A percentile compares a stretch with the other conserved stretches of the same genome.
Evolutionary conservation across 2,113 vertebrate genomes (phyloP).

Genomic region (Gambusia affinis): DNA sequence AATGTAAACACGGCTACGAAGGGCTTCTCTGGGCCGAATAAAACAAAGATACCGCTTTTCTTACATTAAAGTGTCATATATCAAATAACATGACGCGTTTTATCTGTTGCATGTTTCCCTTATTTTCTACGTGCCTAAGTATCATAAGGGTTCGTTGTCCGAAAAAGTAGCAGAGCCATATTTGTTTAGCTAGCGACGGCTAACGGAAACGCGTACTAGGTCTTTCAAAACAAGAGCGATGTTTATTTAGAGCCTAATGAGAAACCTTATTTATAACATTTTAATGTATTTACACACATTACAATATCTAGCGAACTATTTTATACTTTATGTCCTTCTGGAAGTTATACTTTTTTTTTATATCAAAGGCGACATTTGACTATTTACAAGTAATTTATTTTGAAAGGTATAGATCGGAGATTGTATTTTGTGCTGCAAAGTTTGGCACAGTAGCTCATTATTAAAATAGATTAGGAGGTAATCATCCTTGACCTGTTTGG

Average conservation of each 20-base stretch:
- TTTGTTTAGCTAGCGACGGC: conserved; percentile 65
- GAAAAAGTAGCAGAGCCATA: conserved; percentile 67
- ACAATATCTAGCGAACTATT: background rate
- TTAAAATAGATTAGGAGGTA: background rate
- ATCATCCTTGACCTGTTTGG: background rate
- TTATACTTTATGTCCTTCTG: background rate
- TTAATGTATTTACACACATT: background rate
- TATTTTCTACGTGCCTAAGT: conserved; percentile 22
- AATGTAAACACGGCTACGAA: conserved; percentile 60
- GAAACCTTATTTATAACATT: background rate
- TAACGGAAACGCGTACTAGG: conserved; percentile 29
- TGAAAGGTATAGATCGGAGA: background rate
- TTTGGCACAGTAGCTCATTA: background rate
- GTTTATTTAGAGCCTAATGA: background rate
- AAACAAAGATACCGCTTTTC: background rate
- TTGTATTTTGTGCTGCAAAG: background rate
- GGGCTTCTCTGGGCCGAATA: conserved; percentile 16
- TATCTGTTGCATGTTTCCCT: conserved; percentile 17
- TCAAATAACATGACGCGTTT: conserved; percentile 5
- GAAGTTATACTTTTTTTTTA: background rate
- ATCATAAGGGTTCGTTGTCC: conserved; percentile 23
- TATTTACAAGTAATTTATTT: background rate
- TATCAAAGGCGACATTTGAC: background rate
- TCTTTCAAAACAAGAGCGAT: conserved; percentile 49
- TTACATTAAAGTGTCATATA: conserved; percentile 9